phyloP scores from a whole-genome alignment of 2,113 vertebrate species.

The Lagenorhynchus albirostris region DNA sequence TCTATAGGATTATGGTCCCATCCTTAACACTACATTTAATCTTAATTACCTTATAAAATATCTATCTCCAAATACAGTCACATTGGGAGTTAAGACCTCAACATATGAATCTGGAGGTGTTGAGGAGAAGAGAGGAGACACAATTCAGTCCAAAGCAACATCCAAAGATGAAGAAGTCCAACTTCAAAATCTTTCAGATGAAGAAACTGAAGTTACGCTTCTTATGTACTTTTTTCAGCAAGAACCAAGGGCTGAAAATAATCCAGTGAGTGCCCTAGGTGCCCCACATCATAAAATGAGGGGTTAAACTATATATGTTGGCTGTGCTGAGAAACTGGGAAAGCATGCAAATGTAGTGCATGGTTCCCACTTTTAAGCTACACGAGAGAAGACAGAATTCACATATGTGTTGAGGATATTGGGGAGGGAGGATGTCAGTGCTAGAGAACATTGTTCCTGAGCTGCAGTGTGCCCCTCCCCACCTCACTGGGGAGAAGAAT shows the following conservation, averaged over 20 bases:
- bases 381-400: background rate
- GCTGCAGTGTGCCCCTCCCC: background rate
- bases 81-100: background rate
- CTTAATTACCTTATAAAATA: background rate
- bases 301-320: background rate
- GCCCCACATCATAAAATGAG: background rate
- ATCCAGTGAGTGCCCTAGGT: background rate
- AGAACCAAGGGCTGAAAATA: background rate
- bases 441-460: background rate
- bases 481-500: background rate
- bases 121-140: background rate
- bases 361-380: background rate
- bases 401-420: background rate
- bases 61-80: background rate
- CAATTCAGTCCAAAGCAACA: background rate
- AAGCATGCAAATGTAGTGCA: background rate
- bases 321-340: background rate
- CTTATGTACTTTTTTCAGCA: background rate
- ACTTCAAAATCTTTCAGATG: background rate
- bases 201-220: background rate
- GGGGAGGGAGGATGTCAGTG: background rate
- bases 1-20: background rate
- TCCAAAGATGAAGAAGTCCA: background rate
- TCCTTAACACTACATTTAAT: background rate
- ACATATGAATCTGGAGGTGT: background rate